These are phyloP conservation scores for Eidolon helvum DNA, from an alignment of 2,113 vertebrate species.

Conservation along the genomic window DNA sequence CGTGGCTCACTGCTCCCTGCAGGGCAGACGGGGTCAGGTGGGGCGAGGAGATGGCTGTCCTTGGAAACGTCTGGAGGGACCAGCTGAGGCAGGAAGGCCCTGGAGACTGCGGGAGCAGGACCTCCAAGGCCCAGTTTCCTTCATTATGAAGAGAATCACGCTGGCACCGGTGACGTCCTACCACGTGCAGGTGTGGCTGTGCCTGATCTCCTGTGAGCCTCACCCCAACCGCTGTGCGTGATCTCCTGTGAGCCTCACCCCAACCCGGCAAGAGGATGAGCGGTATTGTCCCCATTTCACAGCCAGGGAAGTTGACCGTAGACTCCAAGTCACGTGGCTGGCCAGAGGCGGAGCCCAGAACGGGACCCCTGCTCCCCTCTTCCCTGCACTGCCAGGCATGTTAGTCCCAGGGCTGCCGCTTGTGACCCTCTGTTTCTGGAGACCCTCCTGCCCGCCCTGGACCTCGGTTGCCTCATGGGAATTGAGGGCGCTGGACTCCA, in stretches of 20 bases:
- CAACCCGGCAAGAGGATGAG: neutral
- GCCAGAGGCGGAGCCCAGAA: neutral
- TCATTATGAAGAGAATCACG: no score
- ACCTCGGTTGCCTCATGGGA: neutral
- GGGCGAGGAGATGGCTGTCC: neutral
- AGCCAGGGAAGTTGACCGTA: neutral
- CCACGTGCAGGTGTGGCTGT: no score
- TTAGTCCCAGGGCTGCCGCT: no score
- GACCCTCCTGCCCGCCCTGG: neutral
- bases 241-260: neutral
- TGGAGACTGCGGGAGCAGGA: neutral
- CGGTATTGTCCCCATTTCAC: no score
- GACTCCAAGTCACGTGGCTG: neutral
- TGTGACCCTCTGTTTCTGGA: neutral
- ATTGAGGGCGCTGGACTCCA: neutral
- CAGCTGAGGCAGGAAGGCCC: neutral
- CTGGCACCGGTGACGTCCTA: no score
- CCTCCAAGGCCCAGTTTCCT: no score
- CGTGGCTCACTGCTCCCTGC: neutral
- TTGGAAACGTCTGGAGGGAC: neutral
- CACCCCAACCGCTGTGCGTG: no score
- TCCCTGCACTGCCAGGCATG: neutral
- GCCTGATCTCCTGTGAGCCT: no score
- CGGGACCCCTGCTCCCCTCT: neutral
- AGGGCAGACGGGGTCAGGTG: neutral